A percentile compares a stretch with the other conserved stretches of the same genome.
Evolutionary conservation across 2,888 invertebrate species (phyloP).

Genomic region (Limnephilus rhombicus): DNA sequence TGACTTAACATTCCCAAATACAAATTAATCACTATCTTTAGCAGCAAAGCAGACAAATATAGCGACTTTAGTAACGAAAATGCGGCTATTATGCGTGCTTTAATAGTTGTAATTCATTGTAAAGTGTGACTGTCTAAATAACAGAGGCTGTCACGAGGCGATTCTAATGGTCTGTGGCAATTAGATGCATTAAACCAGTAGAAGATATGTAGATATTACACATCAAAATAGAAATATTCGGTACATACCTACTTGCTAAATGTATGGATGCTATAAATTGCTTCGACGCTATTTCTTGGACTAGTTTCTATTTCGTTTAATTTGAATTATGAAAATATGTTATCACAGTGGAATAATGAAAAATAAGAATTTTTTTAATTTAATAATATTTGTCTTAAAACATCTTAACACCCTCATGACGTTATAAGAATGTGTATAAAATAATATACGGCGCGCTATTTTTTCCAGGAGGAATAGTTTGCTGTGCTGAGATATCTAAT

Average conservation of each 20-base stretch:
- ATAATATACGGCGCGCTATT: too few species aligned
- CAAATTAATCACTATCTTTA: constrained; percentile 36
- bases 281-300: background rate
- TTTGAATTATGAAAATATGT: background rate
- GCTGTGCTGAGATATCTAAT: too few species aligned
- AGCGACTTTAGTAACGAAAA: constrained; percentile 23
- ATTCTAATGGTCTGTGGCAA: constrained; percentile 42
- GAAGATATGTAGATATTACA: background rate
- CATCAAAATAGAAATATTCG: background rate
- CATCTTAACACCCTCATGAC: too few species aligned
- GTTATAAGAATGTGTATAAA: too few species aligned
- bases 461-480: too few species aligned
- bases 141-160: constrained; percentile 8
- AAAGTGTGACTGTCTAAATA: constrained; percentile 25
- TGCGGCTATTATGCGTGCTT: background rate
- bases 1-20: background rate
- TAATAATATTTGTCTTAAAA: too few species aligned
- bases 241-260: background rate
- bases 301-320: background rate
- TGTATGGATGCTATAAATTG: background rate
- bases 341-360: background rate
- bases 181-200: constrained; percentile 31
- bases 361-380: too few species aligned
- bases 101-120: background rate
- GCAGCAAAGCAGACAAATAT: constrained; percentile 20